phyloP scores from a whole-genome alignment of 2,888 invertebrate genomes.

The Sarcophaga caerulescens region DNA sequence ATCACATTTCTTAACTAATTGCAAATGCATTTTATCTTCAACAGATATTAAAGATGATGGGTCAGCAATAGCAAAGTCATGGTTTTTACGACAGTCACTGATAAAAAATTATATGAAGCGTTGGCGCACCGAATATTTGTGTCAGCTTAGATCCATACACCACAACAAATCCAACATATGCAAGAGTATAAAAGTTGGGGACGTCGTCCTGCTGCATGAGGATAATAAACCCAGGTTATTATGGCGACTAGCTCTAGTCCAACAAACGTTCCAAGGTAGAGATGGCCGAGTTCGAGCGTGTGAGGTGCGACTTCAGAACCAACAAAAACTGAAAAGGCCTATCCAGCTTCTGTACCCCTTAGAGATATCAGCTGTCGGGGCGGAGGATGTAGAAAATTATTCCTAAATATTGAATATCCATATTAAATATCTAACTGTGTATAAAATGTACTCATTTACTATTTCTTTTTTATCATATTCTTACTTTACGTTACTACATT shows the following conservation, averaged over 20 bases:
- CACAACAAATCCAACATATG: too few species aligned
- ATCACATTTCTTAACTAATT: too few species aligned
- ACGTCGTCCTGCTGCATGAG: slow-evolving; percentile 55
- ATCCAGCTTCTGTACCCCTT: slow-evolving; percentile 47
- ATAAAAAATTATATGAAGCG: slow-evolving; percentile 47
- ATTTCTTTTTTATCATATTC: too few species aligned
- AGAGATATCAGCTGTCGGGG: slow-evolving; percentile 30
- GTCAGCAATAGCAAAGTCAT: slow-evolving; percentile 14
- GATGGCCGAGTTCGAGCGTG: slow-evolving; percentile 57
- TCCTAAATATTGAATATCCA: too few species aligned
- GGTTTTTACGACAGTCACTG: slow-evolving; percentile 30
- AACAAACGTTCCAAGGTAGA: slow-evolving; percentile 52
- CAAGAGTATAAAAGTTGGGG: background rate
- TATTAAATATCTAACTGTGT: too few species aligned
- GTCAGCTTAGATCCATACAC: slow-evolving; percentile 20
- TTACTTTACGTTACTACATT: too few species aligned
- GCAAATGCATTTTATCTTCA: too few species aligned
- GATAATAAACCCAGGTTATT: slow-evolving; percentile 25
- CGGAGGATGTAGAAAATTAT: slow-evolving; percentile 16
- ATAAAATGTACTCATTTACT: too few species aligned
- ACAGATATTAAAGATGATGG: slow-evolving; percentile 43
- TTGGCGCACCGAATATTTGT: slow-evolving; percentile 46
- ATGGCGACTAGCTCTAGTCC: slow-evolving; percentile 56
- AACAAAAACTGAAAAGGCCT: slow-evolving; percentile 47
- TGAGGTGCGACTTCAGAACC: slow-evolving; percentile 46